A percentile compares a stretch with the other conserved stretches of the same genome.
phyloP scores from a whole-genome alignment of 2,888 invertebrate genomes.

The Tigriopus californicus region DNA sequence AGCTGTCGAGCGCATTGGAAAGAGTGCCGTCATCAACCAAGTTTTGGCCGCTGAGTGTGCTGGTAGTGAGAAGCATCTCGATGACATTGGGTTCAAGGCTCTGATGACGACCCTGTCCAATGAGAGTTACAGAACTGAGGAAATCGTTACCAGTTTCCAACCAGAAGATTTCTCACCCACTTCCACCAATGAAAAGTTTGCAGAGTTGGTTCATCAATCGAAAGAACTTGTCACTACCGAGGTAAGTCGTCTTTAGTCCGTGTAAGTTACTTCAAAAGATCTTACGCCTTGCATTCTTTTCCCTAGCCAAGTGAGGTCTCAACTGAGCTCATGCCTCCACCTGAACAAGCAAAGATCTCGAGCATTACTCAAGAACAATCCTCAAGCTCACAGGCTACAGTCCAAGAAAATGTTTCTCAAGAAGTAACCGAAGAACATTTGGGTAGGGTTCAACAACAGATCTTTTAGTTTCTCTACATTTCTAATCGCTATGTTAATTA shows the following conservation, averaged over 20 bases:
- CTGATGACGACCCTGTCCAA: slow-evolving; percentile 50
- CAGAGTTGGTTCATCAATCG: not conserved
- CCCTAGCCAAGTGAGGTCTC: slow-evolving; percentile 6
- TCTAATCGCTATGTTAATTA: not conserved
- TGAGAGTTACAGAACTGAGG: slow-evolving; percentile 34
- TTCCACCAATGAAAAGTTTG: not conserved
- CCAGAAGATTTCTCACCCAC: slow-evolving; percentile 55
- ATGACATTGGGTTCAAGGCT: slow-evolving; percentile 40
- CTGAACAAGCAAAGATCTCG: too few relatives aligned
- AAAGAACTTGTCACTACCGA: slow-evolving; percentile 4
- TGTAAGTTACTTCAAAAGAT: not conserved
- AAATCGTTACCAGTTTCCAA: slow-evolving; percentile 58
- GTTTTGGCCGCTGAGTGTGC: slow-evolving; percentile 6
- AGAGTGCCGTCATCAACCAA: slow-evolving; percentile 50
- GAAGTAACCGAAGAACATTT: not conserved
- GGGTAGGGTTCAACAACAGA: not conserved
- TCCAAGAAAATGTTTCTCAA: not conserved
- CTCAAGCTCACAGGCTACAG: too few relatives aligned
- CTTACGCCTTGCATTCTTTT: not conserved
- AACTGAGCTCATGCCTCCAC: slow-evolving; percentile 2
- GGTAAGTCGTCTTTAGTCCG: not conserved
- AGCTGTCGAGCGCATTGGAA: slow-evolving; percentile 61
- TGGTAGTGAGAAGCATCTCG: not conserved
- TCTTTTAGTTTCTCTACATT: too few relatives aligned
- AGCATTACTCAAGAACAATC: too few relatives aligned